Evolutionary conservation across 2,888 invertebrate species (phyloP).

Genomic region (Seladonia tumulorum): DNA sequence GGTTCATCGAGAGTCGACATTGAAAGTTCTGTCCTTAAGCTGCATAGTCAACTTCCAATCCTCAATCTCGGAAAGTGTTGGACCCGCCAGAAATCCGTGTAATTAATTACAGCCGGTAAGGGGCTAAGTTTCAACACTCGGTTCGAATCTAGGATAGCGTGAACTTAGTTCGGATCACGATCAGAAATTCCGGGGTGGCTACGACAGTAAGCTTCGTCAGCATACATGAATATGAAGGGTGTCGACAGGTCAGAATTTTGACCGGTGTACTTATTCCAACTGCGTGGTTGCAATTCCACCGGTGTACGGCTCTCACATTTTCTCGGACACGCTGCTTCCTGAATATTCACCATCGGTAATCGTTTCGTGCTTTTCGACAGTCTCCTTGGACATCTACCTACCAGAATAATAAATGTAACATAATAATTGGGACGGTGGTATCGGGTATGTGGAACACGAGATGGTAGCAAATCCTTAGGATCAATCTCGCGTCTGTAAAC

Average conservation of each 20-base stretch:
- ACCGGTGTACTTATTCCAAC: slow-evolving; percentile 13
- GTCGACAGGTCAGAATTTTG: slow-evolving; percentile 33
- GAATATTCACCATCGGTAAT: slow-evolving; percentile 33
- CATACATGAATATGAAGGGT: slow-evolving; percentile 28
- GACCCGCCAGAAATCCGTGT: slow-evolving; percentile 12
- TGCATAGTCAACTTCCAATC: neutral
- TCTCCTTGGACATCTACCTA: neutral
- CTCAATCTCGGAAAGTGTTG: neutral
- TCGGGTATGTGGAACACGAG: neutral
- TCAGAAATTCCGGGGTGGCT: slow-evolving; percentile 26
- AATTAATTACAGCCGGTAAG: slow-evolving; percentile 44
- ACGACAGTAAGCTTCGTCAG: neutral
- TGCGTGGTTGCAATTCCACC: neutral
- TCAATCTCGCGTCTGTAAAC: too few relatives aligned
- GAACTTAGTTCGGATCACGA: slow-evolving; percentile 39
- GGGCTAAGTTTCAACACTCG: slow-evolving; percentile 1
- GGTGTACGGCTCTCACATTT: neutral
- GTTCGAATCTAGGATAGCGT: neutral
- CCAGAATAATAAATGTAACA: neutral
- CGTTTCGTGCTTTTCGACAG: neutral
- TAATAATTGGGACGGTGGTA: neutral
- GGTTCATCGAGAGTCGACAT: neutral
- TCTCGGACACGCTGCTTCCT: slow-evolving; percentile 12
- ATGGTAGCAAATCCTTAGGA: too few relatives aligned
- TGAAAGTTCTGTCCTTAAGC: neutral